These are phyloP conservation scores for Zeugodacus cucurbitae DNA, from an alignment of 1,140 invertebrate species.

Conservation along the genomic window DNA sequence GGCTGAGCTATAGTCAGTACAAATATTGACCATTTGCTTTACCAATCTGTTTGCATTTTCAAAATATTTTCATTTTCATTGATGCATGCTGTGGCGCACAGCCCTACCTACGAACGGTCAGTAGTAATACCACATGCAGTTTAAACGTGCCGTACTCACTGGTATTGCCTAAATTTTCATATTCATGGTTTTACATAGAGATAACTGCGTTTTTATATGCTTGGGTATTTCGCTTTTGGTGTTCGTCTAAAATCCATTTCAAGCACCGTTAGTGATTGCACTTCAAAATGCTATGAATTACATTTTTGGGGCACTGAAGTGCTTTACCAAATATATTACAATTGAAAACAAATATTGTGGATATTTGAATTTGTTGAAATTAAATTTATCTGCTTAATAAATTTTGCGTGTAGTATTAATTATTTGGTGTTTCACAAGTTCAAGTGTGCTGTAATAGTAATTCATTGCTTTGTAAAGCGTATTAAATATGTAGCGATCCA, in stretches of 20 bases:
- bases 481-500: no score
- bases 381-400: not conserved
- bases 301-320: not conserved
- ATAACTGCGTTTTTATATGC: not conserved
- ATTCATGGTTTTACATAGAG: not conserved
- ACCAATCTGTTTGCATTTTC: constrained; percentile 40
- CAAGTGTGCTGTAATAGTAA: not conserved
- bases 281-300: not conserved
- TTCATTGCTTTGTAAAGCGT: no score
- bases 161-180: not conserved
- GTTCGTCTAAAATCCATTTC: not conserved
- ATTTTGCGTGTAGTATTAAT: not conserved
- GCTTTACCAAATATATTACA: not conserved
- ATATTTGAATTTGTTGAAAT: not conserved
- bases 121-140: not conserved
- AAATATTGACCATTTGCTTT: constrained; percentile 43
- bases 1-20: constrained; percentile 6
- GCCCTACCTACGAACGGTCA: not conserved
- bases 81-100: not conserved
- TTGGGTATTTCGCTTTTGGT: not conserved
- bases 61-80: constrained; percentile 43
- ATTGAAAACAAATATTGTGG: not conserved
- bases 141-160: not conserved
- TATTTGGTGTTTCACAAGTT: not conserved
- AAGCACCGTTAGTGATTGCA: not conserved